These are phyloP conservation scores for Tinea trinotella DNA, from an alignment of 2,888 invertebrate species.

Conservation along the genomic window DNA sequence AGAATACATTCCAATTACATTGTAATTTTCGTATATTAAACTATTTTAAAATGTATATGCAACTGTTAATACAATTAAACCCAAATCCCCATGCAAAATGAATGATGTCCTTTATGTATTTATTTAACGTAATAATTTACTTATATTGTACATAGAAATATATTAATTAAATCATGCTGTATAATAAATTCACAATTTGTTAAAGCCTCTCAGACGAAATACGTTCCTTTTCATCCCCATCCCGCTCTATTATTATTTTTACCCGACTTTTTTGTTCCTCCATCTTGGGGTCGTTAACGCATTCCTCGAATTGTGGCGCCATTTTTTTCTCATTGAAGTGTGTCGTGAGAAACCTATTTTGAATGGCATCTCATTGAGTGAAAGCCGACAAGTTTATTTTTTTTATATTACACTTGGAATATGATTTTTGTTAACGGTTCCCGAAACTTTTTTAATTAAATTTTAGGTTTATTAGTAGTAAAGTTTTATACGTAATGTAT, in stretches of 20 bases:
- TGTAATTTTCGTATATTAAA: too few relatives aligned
- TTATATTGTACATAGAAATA: neutral
- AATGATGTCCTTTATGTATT: too few relatives aligned
- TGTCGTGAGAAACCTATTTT: conserved; percentile 1
- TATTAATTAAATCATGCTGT: neutral
- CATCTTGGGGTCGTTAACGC: neutral
- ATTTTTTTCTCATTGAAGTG: neutral
- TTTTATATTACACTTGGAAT: neutral
- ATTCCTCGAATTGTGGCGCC: conserved; percentile 4
- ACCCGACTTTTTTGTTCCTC: neutral
- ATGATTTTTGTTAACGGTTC: neutral
- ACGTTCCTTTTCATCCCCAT: neutral
- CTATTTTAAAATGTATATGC: too few relatives aligned
- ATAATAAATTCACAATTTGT: conserved; percentile 6
- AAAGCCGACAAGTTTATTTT: conserved; percentile 2
- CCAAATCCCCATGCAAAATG: too few relatives aligned
- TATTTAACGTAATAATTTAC: too few relatives aligned
- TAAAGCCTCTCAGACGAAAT: neutral
- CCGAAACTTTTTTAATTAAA: too few relatives aligned
- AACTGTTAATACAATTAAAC: too few relatives aligned
- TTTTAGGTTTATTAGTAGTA: too few relatives aligned
- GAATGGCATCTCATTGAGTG: neutral
- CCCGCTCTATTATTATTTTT: conserved; percentile 4
- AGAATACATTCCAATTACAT: too few relatives aligned
- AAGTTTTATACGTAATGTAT: too few relatives aligned